phyloP scores from a whole-genome alignment of 2,888 invertebrate genomes.

The Rhorus exstirpatorius region DNA sequence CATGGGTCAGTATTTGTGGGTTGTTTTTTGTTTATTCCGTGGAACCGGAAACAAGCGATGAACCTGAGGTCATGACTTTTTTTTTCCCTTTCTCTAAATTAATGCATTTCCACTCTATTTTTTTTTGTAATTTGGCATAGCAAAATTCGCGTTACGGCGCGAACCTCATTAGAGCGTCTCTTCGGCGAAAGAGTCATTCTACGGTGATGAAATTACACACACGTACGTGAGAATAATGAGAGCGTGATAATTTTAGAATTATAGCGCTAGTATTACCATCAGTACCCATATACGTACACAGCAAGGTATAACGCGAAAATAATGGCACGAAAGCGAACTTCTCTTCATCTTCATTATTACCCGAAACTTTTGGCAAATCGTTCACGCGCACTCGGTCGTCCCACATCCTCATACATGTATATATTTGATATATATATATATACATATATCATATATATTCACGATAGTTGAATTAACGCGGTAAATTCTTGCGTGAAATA shows the following conservation, averaged over 20 bases:
- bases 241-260: conserved; percentile 73
- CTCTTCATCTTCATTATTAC: conserved; percentile 69
- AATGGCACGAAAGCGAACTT: conserved; percentile 67
- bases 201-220: conserved; percentile 49
- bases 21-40: too few relatives aligned
- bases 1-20: too few relatives aligned
- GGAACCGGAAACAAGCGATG: conserved; percentile 33
- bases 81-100: conserved; percentile 19
- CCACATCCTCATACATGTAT: not conserved
- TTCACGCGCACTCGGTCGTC: conserved; percentile 7
- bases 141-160: conserved; percentile 16
- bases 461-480: too few relatives aligned
- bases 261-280: conserved; percentile 49
- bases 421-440: too few relatives aligned
- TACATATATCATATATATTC: too few relatives aligned
- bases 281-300: conserved; percentile 14
- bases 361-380: conserved; percentile 62
- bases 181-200: conserved; percentile 1
- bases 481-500: not conserved
- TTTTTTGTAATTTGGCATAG: conserved; percentile 18
- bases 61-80: not conserved
- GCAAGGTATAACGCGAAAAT: conserved; percentile 44
- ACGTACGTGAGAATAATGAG: conserved; percentile 67
- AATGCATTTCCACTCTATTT: conserved; percentile 38
- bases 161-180: conserved; percentile 35